Conservation (phyloP, 2,797 vertebrate species). For the Sebastes umbrosus region DNA sequence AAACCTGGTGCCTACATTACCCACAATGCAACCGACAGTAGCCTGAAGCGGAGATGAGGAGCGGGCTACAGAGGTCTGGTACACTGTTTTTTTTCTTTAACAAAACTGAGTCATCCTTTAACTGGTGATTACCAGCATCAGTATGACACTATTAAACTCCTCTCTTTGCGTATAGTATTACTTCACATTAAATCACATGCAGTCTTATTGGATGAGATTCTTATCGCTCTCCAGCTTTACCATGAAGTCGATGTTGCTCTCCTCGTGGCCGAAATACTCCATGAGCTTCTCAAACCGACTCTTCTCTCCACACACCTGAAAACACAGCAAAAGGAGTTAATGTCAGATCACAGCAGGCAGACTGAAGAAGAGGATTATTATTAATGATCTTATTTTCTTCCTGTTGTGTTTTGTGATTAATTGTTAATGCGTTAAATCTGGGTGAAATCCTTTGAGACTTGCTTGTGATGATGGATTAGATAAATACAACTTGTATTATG, state of each 20-base stretch:
- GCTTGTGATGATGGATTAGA: not conserved
- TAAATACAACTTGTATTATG: not conserved
- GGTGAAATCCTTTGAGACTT: not conserved
- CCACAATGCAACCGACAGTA: no score
- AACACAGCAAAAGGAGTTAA: not conserved
- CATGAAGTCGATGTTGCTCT: conserved; percentile 95
- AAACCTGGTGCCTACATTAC: no score
- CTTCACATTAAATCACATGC: not conserved
- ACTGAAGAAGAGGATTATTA: no score
- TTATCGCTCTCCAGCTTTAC: conserved; percentile 65
- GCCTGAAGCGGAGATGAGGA: no score
- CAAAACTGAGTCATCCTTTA: no score
- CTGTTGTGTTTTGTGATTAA: not conserved
- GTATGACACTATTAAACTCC: not conserved
- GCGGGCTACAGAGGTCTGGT: no score
- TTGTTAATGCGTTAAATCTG: not conserved
- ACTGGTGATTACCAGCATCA: not conserved
- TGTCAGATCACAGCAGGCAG: not conserved
- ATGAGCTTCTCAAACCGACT: conserved; percentile 94
- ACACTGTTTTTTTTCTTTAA: no score
- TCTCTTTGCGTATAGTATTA: not conserved
- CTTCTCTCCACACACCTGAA: conserved; percentile 91
- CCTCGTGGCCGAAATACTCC: conserved; percentile 91
- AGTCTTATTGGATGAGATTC: not conserved
- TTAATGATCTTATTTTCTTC: not conserved